Conservation (phyloP, 2,797 vertebrate species). For the Pachyuromys duprasi region DNA sequence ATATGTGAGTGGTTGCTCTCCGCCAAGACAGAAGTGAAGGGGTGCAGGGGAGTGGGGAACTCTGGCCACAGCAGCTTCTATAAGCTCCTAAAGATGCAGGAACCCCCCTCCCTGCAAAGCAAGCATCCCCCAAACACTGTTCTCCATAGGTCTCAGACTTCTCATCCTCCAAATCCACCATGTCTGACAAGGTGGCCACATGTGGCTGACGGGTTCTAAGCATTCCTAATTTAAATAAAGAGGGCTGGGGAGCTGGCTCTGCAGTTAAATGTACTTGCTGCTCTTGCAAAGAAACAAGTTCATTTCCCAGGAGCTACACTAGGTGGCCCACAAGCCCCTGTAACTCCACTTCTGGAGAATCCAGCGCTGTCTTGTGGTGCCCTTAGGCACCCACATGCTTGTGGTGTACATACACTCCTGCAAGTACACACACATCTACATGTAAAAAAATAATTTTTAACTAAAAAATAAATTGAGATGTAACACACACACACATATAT, state of each 20-base stretch:
- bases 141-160: background rate
- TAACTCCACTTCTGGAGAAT: background rate
- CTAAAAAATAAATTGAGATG: background rate
- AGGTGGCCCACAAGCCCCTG: background rate
- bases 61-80: background rate
- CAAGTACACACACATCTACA: background rate
- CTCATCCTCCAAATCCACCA: background rate
- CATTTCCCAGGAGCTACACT: background rate
- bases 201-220: background rate
- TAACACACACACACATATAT: background rate
- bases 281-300: background rate
- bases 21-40: background rate
- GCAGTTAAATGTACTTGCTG: background rate
- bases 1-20: background rate
- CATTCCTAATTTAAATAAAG: background rate
- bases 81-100: background rate
- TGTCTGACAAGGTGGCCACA: background rate
- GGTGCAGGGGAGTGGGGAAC: background rate
- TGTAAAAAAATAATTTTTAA: background rate
- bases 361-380: background rate
- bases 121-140: background rate
- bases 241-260: background rate
- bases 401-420: background rate
- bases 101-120: background rate
- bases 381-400: background rate